These are phyloP conservation scores for Hydropsyche betteni DNA, from an alignment of 2,888 invertebrate species.

Conservation along the genomic window DNA sequence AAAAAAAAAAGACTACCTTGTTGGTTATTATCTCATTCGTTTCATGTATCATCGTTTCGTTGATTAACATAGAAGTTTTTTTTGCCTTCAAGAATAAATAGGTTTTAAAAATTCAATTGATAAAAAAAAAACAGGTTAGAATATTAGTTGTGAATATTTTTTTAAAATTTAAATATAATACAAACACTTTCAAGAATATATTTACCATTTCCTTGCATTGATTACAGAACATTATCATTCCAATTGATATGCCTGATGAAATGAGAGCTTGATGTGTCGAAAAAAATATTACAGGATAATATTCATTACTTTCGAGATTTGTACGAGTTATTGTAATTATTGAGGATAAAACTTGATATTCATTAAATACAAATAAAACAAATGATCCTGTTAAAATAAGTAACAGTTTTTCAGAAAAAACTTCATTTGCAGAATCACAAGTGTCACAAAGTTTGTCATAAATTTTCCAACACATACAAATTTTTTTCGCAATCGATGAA, in stretches of 20 bases:
- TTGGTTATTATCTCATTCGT: conserved; percentile 2
- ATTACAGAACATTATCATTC: neutral
- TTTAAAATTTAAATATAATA: too few species aligned
- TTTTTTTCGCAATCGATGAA: neutral
- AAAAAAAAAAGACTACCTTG: conserved; percentile 31
- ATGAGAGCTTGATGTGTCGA: neutral
- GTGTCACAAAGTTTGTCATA: conserved; percentile 35
- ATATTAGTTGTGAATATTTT: too few species aligned
- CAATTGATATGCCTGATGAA: neutral
- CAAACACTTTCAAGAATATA: neutral
- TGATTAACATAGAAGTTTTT: conserved; percentile 30
- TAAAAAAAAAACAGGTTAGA: too few species aligned
- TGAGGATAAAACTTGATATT: conserved; percentile 10
- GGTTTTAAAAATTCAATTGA: too few species aligned
- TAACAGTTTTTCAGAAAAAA: conserved; percentile 17
- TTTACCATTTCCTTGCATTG: conserved; percentile 26
- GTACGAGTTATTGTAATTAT: neutral
- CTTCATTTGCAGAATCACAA: conserved; percentile 14
- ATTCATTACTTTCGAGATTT: too few species aligned
- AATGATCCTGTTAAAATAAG: conserved; percentile 19
- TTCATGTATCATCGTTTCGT: conserved; percentile 40
- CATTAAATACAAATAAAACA: conserved; percentile 31
- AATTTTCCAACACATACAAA: conserved; percentile 25
- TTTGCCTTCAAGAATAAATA: conserved; percentile 35
- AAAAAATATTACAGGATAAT: neutral